phyloP scores from a whole-genome alignment of 2,113 vertebrate species.

The Amazona guildingii region DNA sequence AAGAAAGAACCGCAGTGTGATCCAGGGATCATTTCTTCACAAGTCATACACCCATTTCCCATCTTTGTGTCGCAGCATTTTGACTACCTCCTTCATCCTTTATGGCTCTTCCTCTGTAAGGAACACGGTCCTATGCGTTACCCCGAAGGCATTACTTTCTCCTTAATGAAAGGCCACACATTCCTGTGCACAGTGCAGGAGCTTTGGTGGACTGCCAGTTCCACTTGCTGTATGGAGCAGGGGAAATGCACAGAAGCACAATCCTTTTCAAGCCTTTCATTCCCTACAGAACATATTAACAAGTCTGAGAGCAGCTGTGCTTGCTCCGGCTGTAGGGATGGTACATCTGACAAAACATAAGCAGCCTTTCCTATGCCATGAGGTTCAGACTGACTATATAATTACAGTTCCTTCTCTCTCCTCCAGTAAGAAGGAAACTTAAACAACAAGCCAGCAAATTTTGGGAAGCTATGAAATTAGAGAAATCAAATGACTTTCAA shows the following conservation, averaged over 20 bases:
- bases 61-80: neutral
- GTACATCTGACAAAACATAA: neutral
- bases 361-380: neutral
- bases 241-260: neutral
- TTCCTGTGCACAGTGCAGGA: neutral
- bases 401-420: slow-evolving; percentile 8
- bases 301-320: neutral
- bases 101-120: neutral
- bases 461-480: slow-evolving; percentile 56
- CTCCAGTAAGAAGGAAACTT: slow-evolving; percentile 38
- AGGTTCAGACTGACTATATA: slow-evolving; percentile 35
- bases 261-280: neutral
- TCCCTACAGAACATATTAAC: neutral
- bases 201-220: neutral
- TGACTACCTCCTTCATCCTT: neutral
- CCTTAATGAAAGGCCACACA: neutral
- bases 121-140: neutral
- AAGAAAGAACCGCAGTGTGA: neutral
- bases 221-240: neutral
- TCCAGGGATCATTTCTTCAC: neutral
- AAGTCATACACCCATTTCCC: neutral
- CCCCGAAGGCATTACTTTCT: neutral
- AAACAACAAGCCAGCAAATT: slow-evolving; percentile 62
- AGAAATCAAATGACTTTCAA: slow-evolving; percentile 66
- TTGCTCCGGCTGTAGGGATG: neutral